Evolutionary conservation across 1,140 invertebrate genomes (phyloP), one percentile per base, ranked within the genome.

Genomic region (Rhyacophila brunnea): DNA sequence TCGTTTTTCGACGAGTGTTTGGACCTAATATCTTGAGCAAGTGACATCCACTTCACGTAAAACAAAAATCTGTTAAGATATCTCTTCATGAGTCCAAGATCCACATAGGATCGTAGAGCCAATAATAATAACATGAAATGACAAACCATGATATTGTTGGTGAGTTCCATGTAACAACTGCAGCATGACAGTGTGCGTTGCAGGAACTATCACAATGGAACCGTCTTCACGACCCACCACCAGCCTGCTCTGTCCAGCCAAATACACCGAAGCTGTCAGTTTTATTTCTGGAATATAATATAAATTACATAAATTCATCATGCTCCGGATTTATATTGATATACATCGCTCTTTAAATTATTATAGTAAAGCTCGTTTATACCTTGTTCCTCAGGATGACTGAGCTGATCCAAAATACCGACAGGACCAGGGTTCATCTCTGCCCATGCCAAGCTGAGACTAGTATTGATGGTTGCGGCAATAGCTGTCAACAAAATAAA

Each of bases 141-240:
- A 60, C 73, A 67, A 74, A 91, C 90, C 91, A 73, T 91, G 88
- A 62, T 87, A 89, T 58, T 93, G 87, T 68, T 95, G 91, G 77
- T 95, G 92, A 68, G 85, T 90, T 19, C 92, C 92, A 68, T 96
- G 92, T 36, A 99, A 80, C 15, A 99, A 72, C 68, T 98, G 96
- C 56, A 96, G 75, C 85, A 96, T 94, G 1, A 99, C 89, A 6
- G 95, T 95, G 71, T 98, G 93, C 0, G 93, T 95, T 0, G 95
- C 96, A 18, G 96, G 93, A 6, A 97, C 88, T 50, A 99, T 96
- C n/a, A 98, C 88, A 59, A 99, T 98, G 43, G 91, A 90, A 11
- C 97, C 97, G 74, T 99, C 95, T 71, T 96, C 91, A 28, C 96
- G 81, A 2, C 97, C 97, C 63, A 96, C 91, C 3, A 98, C 94